Base-by-base conservation (phyloP, 2,888 invertebrate genomes). In the Bursaphelenchus okinawaensis region DNA sequence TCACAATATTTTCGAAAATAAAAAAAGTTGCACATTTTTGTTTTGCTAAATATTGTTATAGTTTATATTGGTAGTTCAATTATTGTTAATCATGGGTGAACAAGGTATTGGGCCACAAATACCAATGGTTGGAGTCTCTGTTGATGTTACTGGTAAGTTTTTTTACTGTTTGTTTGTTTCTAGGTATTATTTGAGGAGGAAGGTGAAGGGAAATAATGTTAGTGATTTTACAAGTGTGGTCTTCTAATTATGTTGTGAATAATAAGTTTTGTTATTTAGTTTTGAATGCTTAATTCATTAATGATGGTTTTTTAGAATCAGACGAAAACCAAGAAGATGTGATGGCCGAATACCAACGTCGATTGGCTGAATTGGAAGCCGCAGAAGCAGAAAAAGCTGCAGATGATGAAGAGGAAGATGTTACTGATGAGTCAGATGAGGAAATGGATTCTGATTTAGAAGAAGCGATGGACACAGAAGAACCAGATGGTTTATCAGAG, bases 401-500 rank as follows among this genome's bases (percentile, higher is more conserved):
- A 1, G 50, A 19, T 16, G 52, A 59, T 9, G 19, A 9, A 50
- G 51, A 59, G 19, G 51, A 54, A 19, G 31, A 29, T 23, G 50
- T n/a, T 4, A 50, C 12, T n/a, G 60, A 59, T 19, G 57, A 56
- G 29, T n/a, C 29, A 28, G 16, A 19, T 6, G 54, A 54, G 4
- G 54, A 54, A 54, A n/a, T 24, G n/a, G 9, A 12, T 40, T 54
- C 54, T 24, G 60, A 59, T 22, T 8, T n/a, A 22, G 60, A 59
- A 16, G 50, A 40, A 23, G 60, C 29, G 22, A 22, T 50, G 23
- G 54, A 54, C 19, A 16, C 12, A 19, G 19, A 26, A 12, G 16
- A 54, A 54, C 2, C 7, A n/a, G 51, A 59, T 40, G 40, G 16
- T 16, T 6, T 40, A 6, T 40, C 40, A 40, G 6, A 6, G 40